A percentile compares a stretch with the other conserved stretches of the same genome.
These are phyloP conservation scores for Danio jaintianensis DNA, from an alignment of 2,797 vertebrate genomes.

Conservation along the genomic window DNA sequence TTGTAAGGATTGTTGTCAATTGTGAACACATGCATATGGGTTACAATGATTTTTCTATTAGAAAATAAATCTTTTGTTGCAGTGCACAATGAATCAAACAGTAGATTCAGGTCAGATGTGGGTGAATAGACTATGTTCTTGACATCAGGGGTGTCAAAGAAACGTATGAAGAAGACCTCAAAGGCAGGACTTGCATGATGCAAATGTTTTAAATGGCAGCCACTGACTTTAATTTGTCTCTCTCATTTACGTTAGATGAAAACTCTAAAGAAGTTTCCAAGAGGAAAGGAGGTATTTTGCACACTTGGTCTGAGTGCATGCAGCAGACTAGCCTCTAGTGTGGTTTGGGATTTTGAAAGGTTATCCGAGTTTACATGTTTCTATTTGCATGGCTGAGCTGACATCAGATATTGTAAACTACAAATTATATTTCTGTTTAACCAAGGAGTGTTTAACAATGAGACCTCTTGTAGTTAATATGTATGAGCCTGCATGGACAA, in stretches of 20 bases:
- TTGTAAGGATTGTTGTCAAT: neutral
- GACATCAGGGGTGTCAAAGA: neutral
- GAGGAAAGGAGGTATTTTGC: slow-evolving; percentile 64
- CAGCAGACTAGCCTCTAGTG: slow-evolving; percentile 7
- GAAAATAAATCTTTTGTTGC: neutral
- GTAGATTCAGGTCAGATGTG: neutral
- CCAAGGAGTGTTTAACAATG: slow-evolving; percentile 23
- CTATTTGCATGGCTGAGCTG: slow-evolving; percentile 36
- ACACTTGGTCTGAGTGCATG: slow-evolving; percentile 17
- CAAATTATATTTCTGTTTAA: neutral
- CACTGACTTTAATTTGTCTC: slow-evolving; percentile 41
- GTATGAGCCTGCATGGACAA: slow-evolving; percentile 7
- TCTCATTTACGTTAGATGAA: slow-evolving; percentile 73
- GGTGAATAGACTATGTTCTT: neutral
- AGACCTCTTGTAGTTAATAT: neutral
- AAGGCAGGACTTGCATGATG: neutral
- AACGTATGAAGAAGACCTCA: neutral
- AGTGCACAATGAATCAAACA: neutral
- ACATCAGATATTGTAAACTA: neutral
- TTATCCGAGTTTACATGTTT: neutral
- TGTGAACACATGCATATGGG: neutral
- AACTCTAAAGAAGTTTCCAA: slow-evolving; percentile 62
- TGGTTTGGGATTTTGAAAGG: slow-evolving; percentile 4
- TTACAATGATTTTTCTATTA: neutral
- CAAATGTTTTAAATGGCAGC: neutral